Evolutionary conservation across 2,888 invertebrate species (phyloP), one percentile per base, ranked within the genome.

Genomic region (Chalcosyrphus nemorum): DNA sequence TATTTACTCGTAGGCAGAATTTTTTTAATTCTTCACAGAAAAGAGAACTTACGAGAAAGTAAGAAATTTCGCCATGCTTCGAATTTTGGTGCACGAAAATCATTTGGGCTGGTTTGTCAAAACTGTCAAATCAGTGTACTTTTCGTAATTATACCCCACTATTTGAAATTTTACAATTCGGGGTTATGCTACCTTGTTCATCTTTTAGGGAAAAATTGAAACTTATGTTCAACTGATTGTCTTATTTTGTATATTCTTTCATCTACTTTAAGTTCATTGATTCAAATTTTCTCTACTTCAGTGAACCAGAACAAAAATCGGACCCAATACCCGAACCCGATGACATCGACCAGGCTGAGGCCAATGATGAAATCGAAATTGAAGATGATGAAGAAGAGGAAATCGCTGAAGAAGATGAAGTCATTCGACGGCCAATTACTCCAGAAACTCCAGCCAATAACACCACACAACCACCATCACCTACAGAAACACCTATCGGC

Each of bases 301-400:
- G 45, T 5, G 57, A 77, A 41, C 17, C 59, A 7, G 41, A 61
- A 38, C 21, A 29, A 5, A 74, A 66, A 17, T 17, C 27, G 5
- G 66, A 66, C 11, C 13, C 50, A 27, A 52, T 71, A 29, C 9
- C 70, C 1, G 47, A 45, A 38, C 13, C 52, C 15, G 52, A 54
- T 19, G 38, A 45, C 1, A 27, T 9, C 24, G 29, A 45, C 32
- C 66, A 66, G 32, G 19, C 43, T 3, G 21, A 81, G 56, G 32
- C 59, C 2, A 72, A 65, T 17, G 81, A 77, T 21, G 81, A 76
- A 61, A 52, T 41, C 5, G 78, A 78, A 35, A 6, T 45, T 0
- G 86, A 86, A 29, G 78, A 81, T 6, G 86, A 86, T 32, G 87
- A 87, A 24, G 86, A 86, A 5, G 85, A 86, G 45, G 87, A 87